Percentiles rank a stretch among this genome's conserved stretches.
Evolutionary conservation across 2,888 invertebrate species (phyloP).

Genomic region (Blastobasis lacticolella): DNA sequence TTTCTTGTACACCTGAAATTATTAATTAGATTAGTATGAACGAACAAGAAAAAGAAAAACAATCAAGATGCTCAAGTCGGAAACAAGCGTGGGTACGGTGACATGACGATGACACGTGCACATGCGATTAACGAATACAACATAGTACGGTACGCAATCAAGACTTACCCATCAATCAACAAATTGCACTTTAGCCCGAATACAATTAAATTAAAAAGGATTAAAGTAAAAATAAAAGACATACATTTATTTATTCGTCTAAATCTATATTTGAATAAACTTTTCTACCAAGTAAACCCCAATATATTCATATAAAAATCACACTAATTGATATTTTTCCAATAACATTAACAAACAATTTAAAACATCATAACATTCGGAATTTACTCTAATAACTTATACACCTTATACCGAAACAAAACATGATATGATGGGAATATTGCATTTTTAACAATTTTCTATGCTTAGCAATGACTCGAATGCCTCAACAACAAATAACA

Average conservation of each 20-base stretch:
- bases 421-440: conserved; percentile 62
- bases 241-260: conserved; percentile 25
- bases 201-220: conserved; percentile 16
- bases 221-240: conserved; percentile 16
- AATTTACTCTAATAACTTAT: conserved; percentile 42
- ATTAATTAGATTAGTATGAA: conserved; percentile 73
- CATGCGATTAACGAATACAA: conserved; percentile 38
- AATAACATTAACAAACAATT: conserved; percentile 73
- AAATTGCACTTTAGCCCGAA: conserved; percentile 7
- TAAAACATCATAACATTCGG: conserved; percentile 50
- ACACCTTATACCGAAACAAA: conserved; percentile 47
- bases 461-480: conserved; percentile 58
- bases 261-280: conserved; percentile 68
- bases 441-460: conserved; percentile 46
- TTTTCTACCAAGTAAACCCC: conserved; percentile 73
- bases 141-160: conserved; percentile 13
- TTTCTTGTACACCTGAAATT: conserved; percentile 72
- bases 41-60: conserved; percentile 51
- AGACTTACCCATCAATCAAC: conserved; percentile 44
- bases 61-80: conserved; percentile 41
- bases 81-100: conserved; percentile 33
- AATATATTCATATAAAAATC: conserved; percentile 75
- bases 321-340: conserved; percentile 63
- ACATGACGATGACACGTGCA: conserved; percentile 37
- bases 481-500: conserved; percentile 53